Percentiles rank a stretch among this genome's conserved stretches.
phyloP scores from a whole-genome alignment of 2,113 vertebrate genomes.

The Xenus cinereus region DNA sequence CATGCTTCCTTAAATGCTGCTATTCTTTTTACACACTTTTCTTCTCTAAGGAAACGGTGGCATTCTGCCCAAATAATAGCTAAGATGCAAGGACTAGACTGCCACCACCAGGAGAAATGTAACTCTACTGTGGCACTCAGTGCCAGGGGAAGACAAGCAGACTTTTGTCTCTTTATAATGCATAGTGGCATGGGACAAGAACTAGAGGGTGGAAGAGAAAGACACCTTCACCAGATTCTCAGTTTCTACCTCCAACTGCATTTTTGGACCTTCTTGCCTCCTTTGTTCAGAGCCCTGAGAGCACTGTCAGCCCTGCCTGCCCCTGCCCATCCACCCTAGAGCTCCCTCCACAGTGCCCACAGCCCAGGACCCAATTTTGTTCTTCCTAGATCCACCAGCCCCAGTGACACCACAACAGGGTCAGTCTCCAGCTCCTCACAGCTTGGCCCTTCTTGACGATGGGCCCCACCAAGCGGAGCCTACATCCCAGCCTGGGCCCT shows the following conservation, averaged over 20 bases:
- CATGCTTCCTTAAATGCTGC: accelerated
- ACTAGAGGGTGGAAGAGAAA: not conserved
- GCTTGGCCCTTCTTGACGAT: accelerated
- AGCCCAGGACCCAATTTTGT: not conserved
- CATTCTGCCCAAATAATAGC: not conserved
- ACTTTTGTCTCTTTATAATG: not conserved
- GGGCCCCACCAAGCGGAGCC: not conserved
- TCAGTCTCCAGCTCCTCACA: not conserved
- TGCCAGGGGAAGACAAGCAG: not conserved
- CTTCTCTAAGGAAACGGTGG: not conserved
- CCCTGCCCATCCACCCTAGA: not conserved
- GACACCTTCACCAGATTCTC: not conserved
- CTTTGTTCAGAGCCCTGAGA: not conserved
- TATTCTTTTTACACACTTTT: not conserved
- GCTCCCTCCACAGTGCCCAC: accelerated
- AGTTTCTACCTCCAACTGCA: not conserved
- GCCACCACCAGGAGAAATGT: not conserved
- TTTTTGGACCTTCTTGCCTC: not conserved
- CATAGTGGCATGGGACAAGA: accelerated
- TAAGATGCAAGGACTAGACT: accelerated
- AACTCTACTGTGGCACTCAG: not conserved
- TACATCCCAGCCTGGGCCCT: accelerated
- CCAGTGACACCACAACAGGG: not conserved
- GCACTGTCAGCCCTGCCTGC: not conserved
- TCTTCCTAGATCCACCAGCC: not conserved